Evolutionary conservation across 2,797 vertebrate species (phyloP), one percentile per base, ranked within the genome.

Genomic region (Eulemur albifrons): DNA sequence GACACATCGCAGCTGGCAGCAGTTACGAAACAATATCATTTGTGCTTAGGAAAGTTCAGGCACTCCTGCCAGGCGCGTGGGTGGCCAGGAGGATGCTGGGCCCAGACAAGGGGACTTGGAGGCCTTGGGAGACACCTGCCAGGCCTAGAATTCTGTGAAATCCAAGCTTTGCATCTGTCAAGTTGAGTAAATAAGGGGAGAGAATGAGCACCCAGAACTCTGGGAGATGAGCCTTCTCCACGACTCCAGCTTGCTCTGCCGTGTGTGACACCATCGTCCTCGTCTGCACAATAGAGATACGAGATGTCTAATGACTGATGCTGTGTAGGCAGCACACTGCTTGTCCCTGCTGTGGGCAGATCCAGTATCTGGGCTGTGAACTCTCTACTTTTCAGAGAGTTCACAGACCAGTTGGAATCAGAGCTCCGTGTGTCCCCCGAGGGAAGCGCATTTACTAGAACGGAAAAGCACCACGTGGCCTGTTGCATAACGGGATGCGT

Each of bases 211-310:
- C 35, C 18, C 63, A 45, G 82, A 75, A 40, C 76, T 50, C 32
- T 1, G 38, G 18, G 50, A 77, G 40, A 40, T 7, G 84, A 82
- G 30, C 25, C 81, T 82, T 35, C 50, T 63, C 40, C 32, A 4
- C 7, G 72, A 40, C 17, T 15, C 45, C 52, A 12, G 15, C 27
- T 3, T 2, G 15, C 27, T 10, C 75, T 5, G 23, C 82, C 17
- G 14, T 30, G n/a, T 5, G 35, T 15, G 25, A 54, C 0, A 1
- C 14, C 65, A 27, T 7, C 23, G 4, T 21, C 50, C 63, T 70
- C 59, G 5, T 12, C 48, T n/a, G 0, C 14, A 32, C 1, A 7
- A 1, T 12, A 15, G 70, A 9, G 45, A n/a, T 3, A 4, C 5
- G 45, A 14, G 67, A 27, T 43, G 4, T 27, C 50, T 4, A 40